phyloP scores from a whole-genome alignment of 2,888 invertebrate genomes.

The Perdita meconis region DNA sequence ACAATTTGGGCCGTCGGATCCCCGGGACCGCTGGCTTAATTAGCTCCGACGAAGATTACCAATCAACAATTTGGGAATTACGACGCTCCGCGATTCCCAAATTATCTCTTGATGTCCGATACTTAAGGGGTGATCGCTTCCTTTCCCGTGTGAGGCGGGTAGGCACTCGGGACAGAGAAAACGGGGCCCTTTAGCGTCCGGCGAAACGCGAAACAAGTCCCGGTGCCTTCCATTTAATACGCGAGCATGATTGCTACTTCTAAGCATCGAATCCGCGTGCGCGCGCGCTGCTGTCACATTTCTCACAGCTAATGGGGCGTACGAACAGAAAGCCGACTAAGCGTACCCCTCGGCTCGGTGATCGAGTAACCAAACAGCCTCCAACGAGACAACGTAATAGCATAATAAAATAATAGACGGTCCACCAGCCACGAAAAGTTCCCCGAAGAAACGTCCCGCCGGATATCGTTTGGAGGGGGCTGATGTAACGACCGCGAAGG shows the following conservation, averaged over 20 bases:
- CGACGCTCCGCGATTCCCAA: conserved; percentile 49
- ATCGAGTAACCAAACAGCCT: background rate
- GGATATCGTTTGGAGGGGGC: conserved; percentile 8
- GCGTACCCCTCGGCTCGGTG: background rate
- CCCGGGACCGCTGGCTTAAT: conserved; percentile 64
- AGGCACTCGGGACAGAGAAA: background rate
- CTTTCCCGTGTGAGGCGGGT: background rate
- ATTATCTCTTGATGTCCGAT: conserved; percentile 31
- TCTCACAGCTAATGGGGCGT: background rate
- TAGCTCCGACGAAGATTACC: conserved; percentile 66
- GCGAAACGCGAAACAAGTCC: too few relatives aligned
- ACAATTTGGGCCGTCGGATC: conserved; percentile 66
- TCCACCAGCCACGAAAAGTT: conserved; percentile 19
- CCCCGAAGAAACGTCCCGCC: conserved; percentile 6
- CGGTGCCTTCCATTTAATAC: too few relatives aligned
- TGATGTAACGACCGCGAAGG: conserved; percentile 28
- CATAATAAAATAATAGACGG: conserved; percentile 23
- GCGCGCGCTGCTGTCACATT: background rate
- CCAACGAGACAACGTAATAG: background rate
- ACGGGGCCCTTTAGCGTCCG: background rate
- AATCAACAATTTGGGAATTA: conserved; percentile 65
- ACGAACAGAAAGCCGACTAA: conserved; percentile 7
- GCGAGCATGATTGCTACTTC: background rate
- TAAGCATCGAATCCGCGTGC: background rate
- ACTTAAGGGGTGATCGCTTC: conserved; percentile 33